Conservation (phyloP, 2,797 vertebrate species). For the Antrozous pallidus region DNA sequence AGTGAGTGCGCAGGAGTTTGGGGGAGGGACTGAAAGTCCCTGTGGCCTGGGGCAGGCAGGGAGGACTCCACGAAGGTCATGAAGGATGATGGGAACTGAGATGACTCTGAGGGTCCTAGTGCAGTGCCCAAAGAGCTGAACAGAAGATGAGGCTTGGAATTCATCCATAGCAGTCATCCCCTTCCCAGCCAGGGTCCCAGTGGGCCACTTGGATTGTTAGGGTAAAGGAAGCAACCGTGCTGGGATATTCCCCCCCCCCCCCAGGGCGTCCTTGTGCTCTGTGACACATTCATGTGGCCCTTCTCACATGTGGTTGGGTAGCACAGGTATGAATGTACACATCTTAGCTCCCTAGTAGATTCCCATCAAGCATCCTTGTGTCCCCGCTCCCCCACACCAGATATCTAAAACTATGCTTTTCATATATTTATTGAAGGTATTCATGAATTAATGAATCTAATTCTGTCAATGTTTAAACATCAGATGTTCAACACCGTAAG, state of each 20-base stretch:
- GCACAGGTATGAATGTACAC: neutral
- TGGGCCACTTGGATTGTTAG: neutral
- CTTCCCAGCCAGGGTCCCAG: neutral
- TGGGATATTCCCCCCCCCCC: neutral
- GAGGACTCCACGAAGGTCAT: neutral
- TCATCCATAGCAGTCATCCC: neutral
- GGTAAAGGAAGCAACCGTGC: neutral
- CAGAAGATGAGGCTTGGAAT: neutral
- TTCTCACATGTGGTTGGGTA: neutral
- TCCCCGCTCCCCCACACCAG: too few species aligned
- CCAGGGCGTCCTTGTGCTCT: neutral
- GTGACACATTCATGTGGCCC: neutral
- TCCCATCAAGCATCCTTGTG: neutral
- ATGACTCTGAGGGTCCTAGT: neutral
- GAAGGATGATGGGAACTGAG: neutral
- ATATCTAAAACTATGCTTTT: neutral
- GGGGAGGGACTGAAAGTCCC: too few species aligned
- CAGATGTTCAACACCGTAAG: rapidly evolving
- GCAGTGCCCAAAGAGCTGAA: neutral
- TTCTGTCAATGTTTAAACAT: neutral
- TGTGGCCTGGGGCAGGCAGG: neutral
- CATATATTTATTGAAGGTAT: neutral
- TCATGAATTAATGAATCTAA: neutral
- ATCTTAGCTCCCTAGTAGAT: neutral
- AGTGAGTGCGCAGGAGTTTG: rapidly evolving